These are phyloP conservation scores for Apocheima hispidaria DNA, from an alignment of 2,888 invertebrate genomes.

Conservation along the genomic window DNA sequence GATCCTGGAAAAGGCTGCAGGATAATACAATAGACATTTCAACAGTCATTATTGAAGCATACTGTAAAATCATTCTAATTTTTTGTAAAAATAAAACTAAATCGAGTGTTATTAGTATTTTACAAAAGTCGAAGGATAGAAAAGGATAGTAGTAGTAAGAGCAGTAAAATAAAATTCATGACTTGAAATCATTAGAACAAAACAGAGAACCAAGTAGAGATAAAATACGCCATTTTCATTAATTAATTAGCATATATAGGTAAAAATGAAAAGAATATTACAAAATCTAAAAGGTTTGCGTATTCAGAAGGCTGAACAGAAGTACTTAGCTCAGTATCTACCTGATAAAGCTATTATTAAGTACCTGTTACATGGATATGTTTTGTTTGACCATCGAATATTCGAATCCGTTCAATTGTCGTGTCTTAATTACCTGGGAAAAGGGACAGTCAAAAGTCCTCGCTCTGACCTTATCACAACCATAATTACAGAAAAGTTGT, in stretches of 20 bases:
- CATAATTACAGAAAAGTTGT: constrained; percentile 63
- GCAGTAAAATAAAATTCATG: no score
- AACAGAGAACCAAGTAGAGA: no score
- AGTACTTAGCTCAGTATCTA: neutral
- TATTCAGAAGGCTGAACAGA: neutral
- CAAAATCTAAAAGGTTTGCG: neutral
- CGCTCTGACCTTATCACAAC: constrained; percentile 64
- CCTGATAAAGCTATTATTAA: neutral
- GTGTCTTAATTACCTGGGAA: constrained; percentile 56
- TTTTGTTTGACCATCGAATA: constrained; percentile 40
- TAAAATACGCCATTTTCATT: neutral
- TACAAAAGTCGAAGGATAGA: no score
- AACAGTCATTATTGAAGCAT: no score
- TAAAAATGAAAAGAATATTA: neutral
- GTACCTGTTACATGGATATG: neutral
- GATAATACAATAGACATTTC: no score
- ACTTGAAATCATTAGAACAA: neutral
- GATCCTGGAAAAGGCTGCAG: no score
- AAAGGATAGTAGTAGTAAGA: no score
- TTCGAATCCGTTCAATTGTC: constrained; percentile 42
- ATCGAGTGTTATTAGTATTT: no score
- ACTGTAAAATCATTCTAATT: no score
- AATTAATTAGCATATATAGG: neutral
- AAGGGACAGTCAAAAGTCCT: constrained; percentile 69
- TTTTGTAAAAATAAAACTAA: no score